Base-by-base conservation (phyloP, 2,888 invertebrate genomes). In the Oxyteleia sp. region DNA sequence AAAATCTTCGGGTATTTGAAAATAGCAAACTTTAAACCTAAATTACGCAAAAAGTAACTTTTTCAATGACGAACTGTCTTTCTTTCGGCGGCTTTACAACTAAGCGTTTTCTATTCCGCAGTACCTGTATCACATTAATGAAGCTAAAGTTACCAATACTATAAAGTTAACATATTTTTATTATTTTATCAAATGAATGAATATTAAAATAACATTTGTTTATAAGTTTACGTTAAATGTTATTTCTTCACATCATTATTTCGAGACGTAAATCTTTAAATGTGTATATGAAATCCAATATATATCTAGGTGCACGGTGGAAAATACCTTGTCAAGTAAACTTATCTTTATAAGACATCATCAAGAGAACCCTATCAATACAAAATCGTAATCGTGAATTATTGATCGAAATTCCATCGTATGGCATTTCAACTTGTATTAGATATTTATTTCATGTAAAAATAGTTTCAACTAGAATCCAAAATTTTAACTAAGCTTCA, bases 401-500 rank as follows among this genome's bases (percentile, higher is more conserved):
- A 38, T 38, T 38, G 38, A 11, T 38, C n/a, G 4, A n/a, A 38
- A 38, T 11, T 38, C 8, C n/a, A 38, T 38, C 38, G 8, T 10
- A 32, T 32, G 10, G 4, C n/a, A 38, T 38, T 38, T 38, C 38
- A 3, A 38, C n/a, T 38, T 38, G 38, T 55, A 18, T 20, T 18
- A 38, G 38, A 13, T 38, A 20, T 7, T 51, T 38, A 55, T 38
- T 55, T 55, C 8, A 55, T 18, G 20, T 53, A 55, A 55, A 35
- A 55, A 55, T 55, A 38, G n/a, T 55, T 35, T 55, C 38, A 55
- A 55, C 55, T 20, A 35, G 38, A 38, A 55, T 55, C 18, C 13
- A 55, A 55, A 55, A 38, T 55, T 55, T 55, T 55, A 55, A 55
- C 55, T 55, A 55, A 55, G 35, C 38, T 55, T 55, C 20, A 38